phyloP scores from a whole-genome alignment of 2,888 invertebrate genomes.

The Gerosis bhagava region DNA sequence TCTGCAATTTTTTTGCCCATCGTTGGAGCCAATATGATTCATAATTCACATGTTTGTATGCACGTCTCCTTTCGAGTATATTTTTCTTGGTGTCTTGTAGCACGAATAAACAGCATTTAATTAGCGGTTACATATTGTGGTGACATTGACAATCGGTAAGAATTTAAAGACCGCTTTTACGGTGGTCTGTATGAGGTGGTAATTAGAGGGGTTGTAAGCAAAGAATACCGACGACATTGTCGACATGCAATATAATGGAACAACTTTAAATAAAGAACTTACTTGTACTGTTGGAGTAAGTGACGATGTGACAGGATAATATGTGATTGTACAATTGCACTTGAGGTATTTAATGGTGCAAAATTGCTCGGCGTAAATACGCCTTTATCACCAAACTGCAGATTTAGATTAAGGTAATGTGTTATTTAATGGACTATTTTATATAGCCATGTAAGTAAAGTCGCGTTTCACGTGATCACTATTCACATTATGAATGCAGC shows the following conservation, averaged over 20 bases:
- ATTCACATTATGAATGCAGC: conserved; percentile 1
- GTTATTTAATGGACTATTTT: not conserved
- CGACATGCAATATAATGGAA: too few species aligned
- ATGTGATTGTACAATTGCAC: too few species aligned
- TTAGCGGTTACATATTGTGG: conserved; percentile 12
- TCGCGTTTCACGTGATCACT: conserved; percentile 1
- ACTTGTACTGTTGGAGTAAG: too few species aligned
- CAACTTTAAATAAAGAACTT: too few species aligned
- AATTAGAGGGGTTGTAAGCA: conserved; percentile 5
- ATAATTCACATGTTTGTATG: conserved; percentile 21
- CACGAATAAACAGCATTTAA: conserved; percentile 11
- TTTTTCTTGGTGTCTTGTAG: conserved; percentile 9
- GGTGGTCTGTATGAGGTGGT: not conserved
- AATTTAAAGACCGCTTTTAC: conserved; percentile 15
- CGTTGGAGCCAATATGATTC: conserved; percentile 5
- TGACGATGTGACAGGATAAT: too few species aligned
- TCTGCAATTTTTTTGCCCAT: conserved; percentile 15
- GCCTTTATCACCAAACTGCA: too few species aligned
- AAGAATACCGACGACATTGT: conserved; percentile 3
- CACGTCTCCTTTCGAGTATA: conserved; percentile 10
- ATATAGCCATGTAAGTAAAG: not conserved
- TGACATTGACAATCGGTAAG: conserved; percentile 15
- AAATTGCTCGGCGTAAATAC: too few species aligned
- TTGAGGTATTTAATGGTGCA: too few species aligned
- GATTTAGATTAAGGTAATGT: too few species aligned